Percentiles rank a stretch among this genome's conserved stretches.
These are phyloP conservation scores for Lithophane semibrunnea DNA, from an alignment of 2,888 invertebrate genomes.

Conservation along the genomic window DNA sequence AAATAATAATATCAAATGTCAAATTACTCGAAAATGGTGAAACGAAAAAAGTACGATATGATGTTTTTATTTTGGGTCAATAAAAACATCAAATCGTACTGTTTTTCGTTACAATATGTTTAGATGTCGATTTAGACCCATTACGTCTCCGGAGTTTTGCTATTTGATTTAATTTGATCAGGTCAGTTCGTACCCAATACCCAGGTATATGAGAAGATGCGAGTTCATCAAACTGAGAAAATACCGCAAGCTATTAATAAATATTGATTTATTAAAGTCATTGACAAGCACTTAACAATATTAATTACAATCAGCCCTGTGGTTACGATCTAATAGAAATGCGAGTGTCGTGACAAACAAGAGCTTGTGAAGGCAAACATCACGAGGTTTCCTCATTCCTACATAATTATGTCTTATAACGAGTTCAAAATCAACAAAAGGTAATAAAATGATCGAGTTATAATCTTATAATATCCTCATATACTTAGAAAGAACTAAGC, in stretches of 20 bases:
- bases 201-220: background rate
- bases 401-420: slow-evolving; percentile 37
- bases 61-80: no score
- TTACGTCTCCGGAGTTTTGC: background rate
- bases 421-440: slow-evolving; percentile 30
- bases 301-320: slow-evolving; percentile 32
- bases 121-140: background rate
- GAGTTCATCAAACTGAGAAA: background rate
- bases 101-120: background rate
- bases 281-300: slow-evolving; percentile 7
- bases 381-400: slow-evolving; percentile 58
- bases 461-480: background rate
- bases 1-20: no score
- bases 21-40: no score
- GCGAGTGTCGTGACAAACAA: slow-evolving; percentile 58
- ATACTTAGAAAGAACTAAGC: background rate
- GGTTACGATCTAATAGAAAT: slow-evolving; percentile 50
- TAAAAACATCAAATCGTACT: no score
- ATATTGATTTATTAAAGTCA: background rate
- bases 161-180: background rate
- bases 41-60: no score
- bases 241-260: background rate
- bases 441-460: slow-evolving; percentile 18
- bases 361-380: slow-evolving; percentile 53
- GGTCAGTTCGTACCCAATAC: background rate